Evolutionary conservation across 2,888 invertebrate species (phyloP).

Genomic region (Mimas tiliae): DNA sequence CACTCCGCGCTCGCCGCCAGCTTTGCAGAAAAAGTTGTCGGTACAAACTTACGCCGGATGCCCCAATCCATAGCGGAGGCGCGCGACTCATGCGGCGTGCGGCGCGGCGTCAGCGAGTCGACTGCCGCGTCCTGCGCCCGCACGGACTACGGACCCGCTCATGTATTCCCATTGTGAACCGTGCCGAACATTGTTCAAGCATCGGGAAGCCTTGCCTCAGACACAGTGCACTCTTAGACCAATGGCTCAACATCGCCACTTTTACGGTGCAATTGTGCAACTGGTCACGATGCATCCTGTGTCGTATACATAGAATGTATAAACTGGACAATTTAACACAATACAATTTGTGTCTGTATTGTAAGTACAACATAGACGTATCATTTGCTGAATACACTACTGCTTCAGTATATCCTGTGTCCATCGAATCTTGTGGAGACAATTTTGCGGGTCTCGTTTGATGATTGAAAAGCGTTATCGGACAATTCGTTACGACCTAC

Average conservation of each 20-base stretch:
- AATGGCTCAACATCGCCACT: not conserved
- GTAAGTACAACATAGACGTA: not conserved
- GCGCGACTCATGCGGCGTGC: slow-evolving; percentile 55
- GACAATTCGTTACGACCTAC: slow-evolving; percentile 48
- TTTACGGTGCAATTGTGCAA: not conserved
- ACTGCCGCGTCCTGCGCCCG: slow-evolving; percentile 78
- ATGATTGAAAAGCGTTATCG: slow-evolving; percentile 52
- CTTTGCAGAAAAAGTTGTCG: slow-evolving; percentile 53
- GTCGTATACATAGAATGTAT: not conserved
- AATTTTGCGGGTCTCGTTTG: slow-evolving; percentile 43
- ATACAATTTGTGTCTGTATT: not conserved
- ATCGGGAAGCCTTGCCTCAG: slow-evolving; percentile 50
- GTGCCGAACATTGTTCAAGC: slow-evolving; percentile 61
- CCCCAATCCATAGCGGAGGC: slow-evolving; percentile 80
- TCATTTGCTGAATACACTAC: not conserved
- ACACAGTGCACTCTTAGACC: not conserved
- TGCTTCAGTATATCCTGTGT: not conserved
- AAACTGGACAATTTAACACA: not conserved
- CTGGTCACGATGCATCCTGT: not conserved
- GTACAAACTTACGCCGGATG: slow-evolving; percentile 80
- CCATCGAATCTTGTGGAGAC: slow-evolving; percentile 14
- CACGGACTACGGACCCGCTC: slow-evolving; percentile 64
- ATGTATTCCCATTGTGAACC: slow-evolving; percentile 63
- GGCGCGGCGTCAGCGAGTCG: slow-evolving; percentile 75
- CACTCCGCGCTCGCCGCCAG: slow-evolving; percentile 30